Conservation (phyloP, 2,113 vertebrate genomes). For the Clarias macrocephalus region DNA sequence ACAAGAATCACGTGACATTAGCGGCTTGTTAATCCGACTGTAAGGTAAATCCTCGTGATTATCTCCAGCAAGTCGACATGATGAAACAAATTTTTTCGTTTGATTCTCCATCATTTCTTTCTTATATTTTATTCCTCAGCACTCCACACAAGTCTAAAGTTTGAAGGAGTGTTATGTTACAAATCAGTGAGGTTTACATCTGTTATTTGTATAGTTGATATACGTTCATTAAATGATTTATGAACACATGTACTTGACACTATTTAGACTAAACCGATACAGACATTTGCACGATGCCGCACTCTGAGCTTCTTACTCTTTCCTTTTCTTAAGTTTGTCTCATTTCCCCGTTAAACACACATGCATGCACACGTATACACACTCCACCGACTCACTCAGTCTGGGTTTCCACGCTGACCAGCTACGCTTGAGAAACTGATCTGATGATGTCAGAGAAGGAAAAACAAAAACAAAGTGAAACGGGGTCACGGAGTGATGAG, state of each 20-base stretch:
- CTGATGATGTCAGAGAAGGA: constrained; percentile 72
- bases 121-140: neutral
- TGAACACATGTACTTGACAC: neutral
- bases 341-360: neutral
- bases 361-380: constrained; percentile 35
- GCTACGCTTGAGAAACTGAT: constrained; percentile 76
- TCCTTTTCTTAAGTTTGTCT: neutral
- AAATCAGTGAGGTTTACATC: neutral
- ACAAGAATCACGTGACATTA: neutral
- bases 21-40: neutral
- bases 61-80: too few species aligned
- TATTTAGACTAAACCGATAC: neutral
- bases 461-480: neutral
- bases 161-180: neutral
- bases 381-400: constrained; percentile 65
- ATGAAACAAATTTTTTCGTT: too few species aligned
- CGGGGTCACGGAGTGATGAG: constrained; percentile 59
- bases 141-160: neutral
- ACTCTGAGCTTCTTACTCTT: neutral
- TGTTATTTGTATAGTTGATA: neutral
- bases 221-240: neutral
- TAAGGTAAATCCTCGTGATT: neutral
- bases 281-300: neutral
- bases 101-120: neutral
- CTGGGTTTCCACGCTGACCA: constrained; percentile 72